These are phyloP conservation scores for Hyperopisus bebe DNA, from an alignment of 2,113 vertebrate genomes.

Conservation along the genomic window DNA sequence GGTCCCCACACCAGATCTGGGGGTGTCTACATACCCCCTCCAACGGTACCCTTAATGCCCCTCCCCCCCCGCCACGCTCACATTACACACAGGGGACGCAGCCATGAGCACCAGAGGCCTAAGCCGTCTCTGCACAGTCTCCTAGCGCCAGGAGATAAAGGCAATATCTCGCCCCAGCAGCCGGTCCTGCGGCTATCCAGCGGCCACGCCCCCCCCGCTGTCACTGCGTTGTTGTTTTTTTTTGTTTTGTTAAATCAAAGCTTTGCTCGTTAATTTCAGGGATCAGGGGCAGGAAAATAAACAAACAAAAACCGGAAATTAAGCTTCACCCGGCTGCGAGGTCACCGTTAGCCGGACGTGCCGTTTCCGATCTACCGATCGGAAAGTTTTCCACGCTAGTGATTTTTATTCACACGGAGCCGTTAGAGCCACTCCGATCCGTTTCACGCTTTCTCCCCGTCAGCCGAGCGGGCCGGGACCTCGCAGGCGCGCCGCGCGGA, in stretches of 20 bases:
- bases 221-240: not conserved
- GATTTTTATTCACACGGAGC: not conserved
- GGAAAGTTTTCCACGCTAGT: not conserved
- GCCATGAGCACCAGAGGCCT: conserved; percentile 24
- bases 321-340: not conserved
- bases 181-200: conserved; percentile 18
- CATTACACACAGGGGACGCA: conserved; percentile 5
- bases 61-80: not conserved
- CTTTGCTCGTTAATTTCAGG: conserved; percentile 26
- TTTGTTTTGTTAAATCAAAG: conserved; percentile 17
- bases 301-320: conserved; percentile 32
- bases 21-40: not conserved
- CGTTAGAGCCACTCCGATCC: not conserved
- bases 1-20: not conserved
- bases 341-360: not conserved
- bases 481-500: not conserved
- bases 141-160: conserved; percentile 25
- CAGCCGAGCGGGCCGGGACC: not conserved
- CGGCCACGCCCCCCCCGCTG: not conserved
- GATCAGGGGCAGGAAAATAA: not conserved
- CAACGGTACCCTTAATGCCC: not conserved
- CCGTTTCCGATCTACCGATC: not conserved
- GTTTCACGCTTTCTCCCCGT: not conserved
- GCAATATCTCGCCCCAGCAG: conserved; percentile 38
- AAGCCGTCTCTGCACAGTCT: not conserved